Base-by-base conservation (phyloP, 1,140 invertebrate genomes). In the Drosophila ficusphila region DNA sequence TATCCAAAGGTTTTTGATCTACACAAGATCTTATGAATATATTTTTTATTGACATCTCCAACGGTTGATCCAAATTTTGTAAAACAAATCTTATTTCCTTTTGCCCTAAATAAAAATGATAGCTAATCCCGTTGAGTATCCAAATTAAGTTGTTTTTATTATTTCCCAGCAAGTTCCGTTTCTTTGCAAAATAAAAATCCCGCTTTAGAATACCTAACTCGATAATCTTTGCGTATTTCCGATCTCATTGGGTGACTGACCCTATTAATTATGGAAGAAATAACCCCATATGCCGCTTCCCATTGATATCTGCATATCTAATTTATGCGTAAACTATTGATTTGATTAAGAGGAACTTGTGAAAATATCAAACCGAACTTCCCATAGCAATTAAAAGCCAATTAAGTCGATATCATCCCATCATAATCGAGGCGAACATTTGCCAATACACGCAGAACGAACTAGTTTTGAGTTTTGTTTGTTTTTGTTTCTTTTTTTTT, bases 301-400 rank as follows among this genome's bases (percentile, higher is more conserved):
- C 76, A 86, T 58, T 64, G 75, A 62, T 69, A 73, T 76, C 51
- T 54, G 12, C 48, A 54, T 73, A 41, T 25, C 38, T 51, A 51
- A 67, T 67, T 67, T 67, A 65, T 74, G 53, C 36, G 49, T 53
- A 67, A 67, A 34, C 53, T 25, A 48, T 48, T 39, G 61, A 67
- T 75, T 75, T 73, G 52, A 68, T 76, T 34, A 53, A 8, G 25
- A 33, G 54, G 57, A 47, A 85, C 57, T 74, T 81, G 82, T 86
- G 81, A 85, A 85, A 75, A 81, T 73, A 61, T 85, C 79, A 85
- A 86, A 70, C 64, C 82, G 73, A 76, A 81, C 78, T 88, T 88
- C 83, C 83, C 74, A 34, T 48, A 88, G 41, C 77, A 75, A 88
- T 88, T 88, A 88, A 88, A 88, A 83, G 44, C 38, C 64, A 82